These are phyloP conservation scores for Paradisaea rubra DNA, from an alignment of 2,113 vertebrate genomes.

Conservation along the genomic window DNA sequence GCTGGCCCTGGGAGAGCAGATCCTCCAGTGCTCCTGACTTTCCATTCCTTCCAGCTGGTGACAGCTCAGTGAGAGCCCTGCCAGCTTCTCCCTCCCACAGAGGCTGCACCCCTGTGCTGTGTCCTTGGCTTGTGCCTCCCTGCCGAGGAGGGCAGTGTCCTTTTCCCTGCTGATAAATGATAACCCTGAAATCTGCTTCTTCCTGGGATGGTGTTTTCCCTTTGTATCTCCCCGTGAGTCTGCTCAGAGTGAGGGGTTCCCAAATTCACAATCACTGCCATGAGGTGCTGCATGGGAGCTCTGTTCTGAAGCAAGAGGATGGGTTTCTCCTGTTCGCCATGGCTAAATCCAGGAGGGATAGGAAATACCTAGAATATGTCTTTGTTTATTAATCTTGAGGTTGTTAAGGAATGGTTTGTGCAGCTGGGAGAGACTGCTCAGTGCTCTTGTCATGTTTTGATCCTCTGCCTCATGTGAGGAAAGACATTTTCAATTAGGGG, in stretches of 20 bases:
- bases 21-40: background rate
- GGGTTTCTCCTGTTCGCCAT: background rate
- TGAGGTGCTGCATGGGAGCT: background rate
- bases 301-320: background rate
- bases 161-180: background rate
- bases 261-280: rapidly evolving
- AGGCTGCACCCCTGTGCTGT: background rate
- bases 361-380: background rate
- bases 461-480: background rate
- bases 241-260: background rate
- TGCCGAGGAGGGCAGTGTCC: background rate
- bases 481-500: constrained; percentile 7
- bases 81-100: background rate
- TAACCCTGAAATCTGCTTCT: background rate
- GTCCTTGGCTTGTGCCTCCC: background rate
- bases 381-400: background rate
- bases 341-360: background rate
- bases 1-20: background rate
- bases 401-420: background rate
- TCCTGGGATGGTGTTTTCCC: background rate
- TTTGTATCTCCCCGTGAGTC: background rate
- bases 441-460: background rate
- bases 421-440: constrained; percentile 1
- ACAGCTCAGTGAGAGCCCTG: background rate
- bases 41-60: background rate